Conservation (phyloP, 2,113 vertebrate species). For the Hypocryptadius cinnamomeus region DNA sequence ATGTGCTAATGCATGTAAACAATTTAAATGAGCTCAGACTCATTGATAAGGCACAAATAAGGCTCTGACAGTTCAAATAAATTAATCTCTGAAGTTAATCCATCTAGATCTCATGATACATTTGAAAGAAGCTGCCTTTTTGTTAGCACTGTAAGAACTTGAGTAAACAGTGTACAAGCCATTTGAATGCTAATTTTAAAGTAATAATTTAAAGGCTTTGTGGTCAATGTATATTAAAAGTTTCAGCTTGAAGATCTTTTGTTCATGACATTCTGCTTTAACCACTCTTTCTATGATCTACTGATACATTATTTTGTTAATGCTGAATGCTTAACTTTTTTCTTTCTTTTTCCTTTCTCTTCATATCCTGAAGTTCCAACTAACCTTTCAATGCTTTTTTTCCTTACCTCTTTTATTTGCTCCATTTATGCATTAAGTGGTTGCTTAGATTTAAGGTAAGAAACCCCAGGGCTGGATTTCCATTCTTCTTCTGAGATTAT, state of each 20-base stretch:
- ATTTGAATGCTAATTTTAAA: not conserved
- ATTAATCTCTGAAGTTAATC: not conserved
- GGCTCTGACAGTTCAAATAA: not conserved
- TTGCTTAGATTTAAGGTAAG: slow-evolving; percentile 99
- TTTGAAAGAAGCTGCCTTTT: not conserved
- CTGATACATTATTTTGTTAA: slow-evolving; percentile 78
- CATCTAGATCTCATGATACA: not conserved
- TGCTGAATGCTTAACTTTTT: slow-evolving; percentile 80
- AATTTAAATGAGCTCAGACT: not conserved
- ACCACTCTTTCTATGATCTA: slow-evolving; percentile 75
- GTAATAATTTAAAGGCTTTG: not conserved
- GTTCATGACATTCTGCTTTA: slow-evolving; percentile 78
- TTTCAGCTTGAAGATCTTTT: slow-evolving; percentile 65
- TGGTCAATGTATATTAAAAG: slow-evolving; percentile 28
- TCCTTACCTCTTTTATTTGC: slow-evolving; percentile 86
- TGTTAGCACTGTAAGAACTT: not conserved
- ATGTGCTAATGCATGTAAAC: not conserved
- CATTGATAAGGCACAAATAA: not conserved
- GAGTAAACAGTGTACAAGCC: not conserved
- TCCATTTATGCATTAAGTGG: slow-evolving; percentile 94
- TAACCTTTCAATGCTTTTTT: slow-evolving; percentile 87
- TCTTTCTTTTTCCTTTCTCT: slow-evolving; percentile 75
- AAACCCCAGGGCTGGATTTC: slow-evolving; percentile 76
- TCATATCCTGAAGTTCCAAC: slow-evolving; percentile 81
- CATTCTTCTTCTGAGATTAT: slow-evolving; percentile 73